Percentiles rank a stretch among this genome's conserved stretches.
phyloP scores from a whole-genome alignment of 2,113 vertebrate species.

The Chamaea fasciata region DNA sequence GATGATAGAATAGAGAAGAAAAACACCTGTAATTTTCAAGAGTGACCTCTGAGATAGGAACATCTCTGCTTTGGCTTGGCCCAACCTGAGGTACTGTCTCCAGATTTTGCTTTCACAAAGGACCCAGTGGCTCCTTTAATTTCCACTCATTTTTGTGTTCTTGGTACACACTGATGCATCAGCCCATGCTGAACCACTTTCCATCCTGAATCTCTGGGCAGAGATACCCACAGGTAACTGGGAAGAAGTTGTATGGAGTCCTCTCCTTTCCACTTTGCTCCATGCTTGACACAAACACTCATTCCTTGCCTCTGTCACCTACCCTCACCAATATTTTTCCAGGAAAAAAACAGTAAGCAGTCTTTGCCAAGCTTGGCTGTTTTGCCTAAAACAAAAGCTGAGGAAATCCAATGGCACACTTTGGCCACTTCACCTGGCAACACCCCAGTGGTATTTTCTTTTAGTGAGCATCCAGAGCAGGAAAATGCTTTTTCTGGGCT shows the following conservation, averaged over 20 bases:
- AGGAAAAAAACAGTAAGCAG: not conserved
- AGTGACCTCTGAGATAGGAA: not conserved
- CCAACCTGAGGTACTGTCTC: not conserved
- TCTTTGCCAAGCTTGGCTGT: not conserved
- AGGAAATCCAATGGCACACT: not conserved
- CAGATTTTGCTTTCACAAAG: not conserved
- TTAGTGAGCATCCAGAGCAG: not conserved
- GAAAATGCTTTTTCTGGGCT: not conserved
- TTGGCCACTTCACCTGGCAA: not conserved
- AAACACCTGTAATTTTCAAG: not conserved
- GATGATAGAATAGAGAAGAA: not conserved
- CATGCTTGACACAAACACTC: fast-evolving
- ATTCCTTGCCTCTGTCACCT: not conserved
- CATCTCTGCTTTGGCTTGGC: not conserved
- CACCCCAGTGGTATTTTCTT: not conserved
- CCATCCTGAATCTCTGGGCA: too few species aligned
- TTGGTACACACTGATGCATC: not conserved
- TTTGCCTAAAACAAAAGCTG: not conserved
- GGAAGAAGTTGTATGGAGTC: not conserved
- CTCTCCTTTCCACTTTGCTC: not conserved
- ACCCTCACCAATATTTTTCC: not conserved
- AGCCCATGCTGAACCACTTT: not conserved
- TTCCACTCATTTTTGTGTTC: not conserved
- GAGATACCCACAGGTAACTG: not conserved
- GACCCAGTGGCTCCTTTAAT: not conserved